Evolutionary conservation across 1,140 invertebrate genomes (phyloP), one percentile per base, ranked within the genome.

Genomic region (Micrasema longulum): DNA sequence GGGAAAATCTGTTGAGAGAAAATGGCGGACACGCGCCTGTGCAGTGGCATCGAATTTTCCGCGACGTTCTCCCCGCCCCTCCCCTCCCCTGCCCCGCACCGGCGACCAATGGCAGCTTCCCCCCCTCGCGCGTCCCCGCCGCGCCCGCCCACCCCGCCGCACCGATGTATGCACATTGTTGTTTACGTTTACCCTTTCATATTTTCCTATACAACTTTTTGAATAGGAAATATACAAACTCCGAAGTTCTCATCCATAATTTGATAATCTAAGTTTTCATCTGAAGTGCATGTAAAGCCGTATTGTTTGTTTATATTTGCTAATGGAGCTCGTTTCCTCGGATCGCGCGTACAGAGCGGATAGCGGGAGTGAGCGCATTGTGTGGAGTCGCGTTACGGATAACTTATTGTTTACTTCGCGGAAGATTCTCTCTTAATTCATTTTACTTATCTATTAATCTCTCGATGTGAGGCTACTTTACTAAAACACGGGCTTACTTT

Each of bases 41-140:
- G 73, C 69, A 52, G 38, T 23, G 36, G 2, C 64, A 53, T 48
- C 52, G 64, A 62, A 65, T 71, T 72, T 71, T 72, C 73, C 68
- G 57, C 69, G 45, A 43, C 64, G 38, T 57, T 38, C 50, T 31
- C 18, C 18, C 48, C 53, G 16, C 23, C 48, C 62, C 18, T n/a
- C 31, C 47, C 16, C 23, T 20, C 2, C 31, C 14, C 62, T 2
- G 47, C 65, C n/a, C n/a, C n/a, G n/a, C n/a, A n/a, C n/a, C n/a
- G n/a, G n/a, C 23, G 55, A 20, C 16, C 52, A 55, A 55, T 55
- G 52, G 52, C 22, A 38, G 31, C 38, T 41, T 35, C 45, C 55
- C 22, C 18, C 45, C 14, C 47, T 20, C 45, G 26, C 14, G 1
- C 38, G 2, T n/a, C 57, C 26, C 26, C 23, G 23, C 52, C 9